phyloP scores from a whole-genome alignment of 1,140 invertebrate species.

The Drosophila nigrodunni region DNA sequence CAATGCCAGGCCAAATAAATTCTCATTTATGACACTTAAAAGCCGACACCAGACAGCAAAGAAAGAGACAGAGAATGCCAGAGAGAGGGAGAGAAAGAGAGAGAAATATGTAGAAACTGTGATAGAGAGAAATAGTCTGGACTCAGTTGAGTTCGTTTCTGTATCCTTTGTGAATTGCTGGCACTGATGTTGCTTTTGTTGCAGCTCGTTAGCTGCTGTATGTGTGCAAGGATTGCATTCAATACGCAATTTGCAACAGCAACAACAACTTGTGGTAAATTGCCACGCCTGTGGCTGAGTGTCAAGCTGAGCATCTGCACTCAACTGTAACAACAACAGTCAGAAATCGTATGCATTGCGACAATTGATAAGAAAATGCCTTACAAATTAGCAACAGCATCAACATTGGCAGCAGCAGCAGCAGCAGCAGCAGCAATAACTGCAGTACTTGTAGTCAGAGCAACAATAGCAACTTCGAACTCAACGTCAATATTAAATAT shows the following conservation, averaged over 20 bases:
- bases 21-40: conserved; percentile 83
- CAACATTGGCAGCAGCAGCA: neutral
- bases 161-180: conserved; percentile 19
- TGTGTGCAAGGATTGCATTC: conserved; percentile 30
- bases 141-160: conserved; percentile 11
- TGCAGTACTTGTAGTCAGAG: neutral
- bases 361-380: conserved; percentile 79
- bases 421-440: neutral
- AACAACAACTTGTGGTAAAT: conserved; percentile 21
- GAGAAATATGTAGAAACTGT: neutral
- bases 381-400: conserved; percentile 68
- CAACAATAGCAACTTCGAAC: conserved; percentile 8
- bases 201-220: conserved; percentile 39
- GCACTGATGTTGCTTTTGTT: conserved; percentile 17
- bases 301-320: conserved; percentile 48
- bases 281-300: conserved; percentile 41
- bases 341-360: conserved; percentile 64
- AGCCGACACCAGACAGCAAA: conserved; percentile 53
- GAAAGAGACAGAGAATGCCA: neutral
- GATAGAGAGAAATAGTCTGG: neutral
- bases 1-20: conserved; percentile 79
- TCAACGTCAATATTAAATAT: too few species aligned
- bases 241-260: conserved; percentile 18
- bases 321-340: conserved; percentile 35
- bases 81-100: neutral